Base-by-base conservation (phyloP, 1,140 invertebrate species). In the Conus betulinus region DNA sequence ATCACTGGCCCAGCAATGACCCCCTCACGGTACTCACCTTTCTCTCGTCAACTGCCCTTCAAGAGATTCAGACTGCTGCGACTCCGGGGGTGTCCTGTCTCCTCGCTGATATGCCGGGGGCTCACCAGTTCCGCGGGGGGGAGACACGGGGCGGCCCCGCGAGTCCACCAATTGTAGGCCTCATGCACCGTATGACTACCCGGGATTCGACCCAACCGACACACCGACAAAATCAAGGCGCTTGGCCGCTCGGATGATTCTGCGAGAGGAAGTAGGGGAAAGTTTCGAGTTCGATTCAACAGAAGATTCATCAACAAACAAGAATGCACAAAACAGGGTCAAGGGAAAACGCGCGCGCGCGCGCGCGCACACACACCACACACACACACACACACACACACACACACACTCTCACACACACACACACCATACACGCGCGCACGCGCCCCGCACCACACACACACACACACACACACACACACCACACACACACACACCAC, bases 81-180 rank as follows among this genome's bases (percentile, higher is more conserved):
- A 11, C 90, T 86, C 7, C 91, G 86, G 7, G 76, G 67, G 63
- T 90, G n/a, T n/a, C n/a, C 89, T 20, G 71, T 84, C 15, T 88
- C 87, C 23, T 89, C 82, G 20, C 87, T 76, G 52, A 78, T 10
- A 76, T 82, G 27, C 0, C 85, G 87, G 13, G 89, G 84, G 81
- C 88, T 87, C 27, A 92, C 94, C 92, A 96, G 96, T 92, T 97
- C 96, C 87, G 97, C 96, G 60, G 97, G 98, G n/a, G 25, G 98
- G 98, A 1, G 98, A 98, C 8, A 97, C 97, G 0, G 98, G 97
- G 88, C 98, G 96, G 52, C 98, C 98, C 91, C 98, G 97, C 55
- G 97, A 96, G 94, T 98, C 98, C 96, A 98, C 98, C 98, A 98
- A 99, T 97, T 97, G 95, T 98, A 98, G 27, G 97, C 97, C 90